Evolutionary conservation across 1,140 invertebrate species (phyloP).

Genomic region (Leptoteleia sp.): DNA sequence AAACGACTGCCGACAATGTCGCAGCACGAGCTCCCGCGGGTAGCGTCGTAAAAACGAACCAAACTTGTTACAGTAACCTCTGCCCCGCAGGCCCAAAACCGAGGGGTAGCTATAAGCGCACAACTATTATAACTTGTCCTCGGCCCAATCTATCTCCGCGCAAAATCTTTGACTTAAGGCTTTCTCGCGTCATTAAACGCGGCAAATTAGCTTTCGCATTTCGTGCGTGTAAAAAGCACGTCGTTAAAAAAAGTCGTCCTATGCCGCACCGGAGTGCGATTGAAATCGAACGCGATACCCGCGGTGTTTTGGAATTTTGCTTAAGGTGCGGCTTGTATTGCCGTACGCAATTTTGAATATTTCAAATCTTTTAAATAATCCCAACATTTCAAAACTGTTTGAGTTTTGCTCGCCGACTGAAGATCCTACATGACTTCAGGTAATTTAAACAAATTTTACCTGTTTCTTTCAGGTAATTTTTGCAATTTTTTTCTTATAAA

Average conservation of each 20-base stretch:
- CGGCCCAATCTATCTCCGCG: constrained; percentile 35
- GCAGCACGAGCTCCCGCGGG: constrained; percentile 58
- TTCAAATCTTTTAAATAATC: too few relatives aligned
- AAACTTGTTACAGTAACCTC: constrained; percentile 63
- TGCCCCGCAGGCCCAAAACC: constrained; percentile 6
- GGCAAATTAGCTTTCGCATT: constrained; percentile 37
- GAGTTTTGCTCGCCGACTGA: too few relatives aligned
- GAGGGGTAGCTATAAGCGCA: constrained; percentile 7
- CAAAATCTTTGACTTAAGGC: constrained; percentile 56
- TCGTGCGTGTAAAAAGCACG: constrained; percentile 8
- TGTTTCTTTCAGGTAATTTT: too few relatives aligned
- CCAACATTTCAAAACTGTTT: too few relatives aligned
- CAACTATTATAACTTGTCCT: constrained; percentile 42
- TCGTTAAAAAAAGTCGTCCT: constrained; percentile 15
- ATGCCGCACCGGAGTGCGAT: neutral
- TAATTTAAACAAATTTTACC: too few relatives aligned
- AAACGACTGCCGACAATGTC: constrained; percentile 63
- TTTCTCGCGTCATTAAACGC: constrained; percentile 50
- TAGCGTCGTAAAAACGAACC: constrained; percentile 48
- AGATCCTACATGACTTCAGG: too few relatives aligned
- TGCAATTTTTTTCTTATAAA: too few relatives aligned
- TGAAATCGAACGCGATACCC: too few relatives aligned
- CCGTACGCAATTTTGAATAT: too few relatives aligned
- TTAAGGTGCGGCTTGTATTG: too few relatives aligned
- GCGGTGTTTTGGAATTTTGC: too few relatives aligned